phyloP scores from a whole-genome alignment of 2,888 invertebrate genomes.

The Halocaridina rubra region DNA sequence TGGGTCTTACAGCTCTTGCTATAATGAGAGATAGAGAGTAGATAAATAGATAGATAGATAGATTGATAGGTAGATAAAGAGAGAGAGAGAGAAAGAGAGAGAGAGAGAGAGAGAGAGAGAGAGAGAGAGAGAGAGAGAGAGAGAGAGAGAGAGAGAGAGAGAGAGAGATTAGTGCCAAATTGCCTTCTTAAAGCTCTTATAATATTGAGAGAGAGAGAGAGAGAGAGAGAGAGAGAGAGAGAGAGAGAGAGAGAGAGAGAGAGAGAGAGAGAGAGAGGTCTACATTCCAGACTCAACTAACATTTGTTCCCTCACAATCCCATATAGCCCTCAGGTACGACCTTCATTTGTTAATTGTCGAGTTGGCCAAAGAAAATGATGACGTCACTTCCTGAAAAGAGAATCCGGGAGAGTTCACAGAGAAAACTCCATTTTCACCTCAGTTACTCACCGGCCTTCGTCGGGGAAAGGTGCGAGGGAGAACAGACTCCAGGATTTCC shows the following conservation, averaged over 20 bases:
- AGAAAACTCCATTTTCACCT: not conserved
- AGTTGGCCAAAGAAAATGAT: no score
- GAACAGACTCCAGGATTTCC: no score
- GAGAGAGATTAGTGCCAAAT: not conserved
- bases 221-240: not conserved
- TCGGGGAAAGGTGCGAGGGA: no score
- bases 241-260: not conserved
- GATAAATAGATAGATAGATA: not conserved
- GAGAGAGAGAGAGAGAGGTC: not conserved
- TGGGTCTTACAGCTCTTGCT: not conserved
- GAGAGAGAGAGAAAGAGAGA: not conserved
- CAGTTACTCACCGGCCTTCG: not conserved
- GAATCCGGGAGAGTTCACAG: no score
- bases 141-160: slow-evolving; percentile 3
- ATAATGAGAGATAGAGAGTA: not conserved
- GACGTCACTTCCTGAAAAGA: no score
- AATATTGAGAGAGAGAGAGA: not conserved
- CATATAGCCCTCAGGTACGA: not conserved
- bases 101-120: not conserved
- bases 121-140: not conserved
- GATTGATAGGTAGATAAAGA: not conserved
- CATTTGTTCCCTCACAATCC: not conserved
- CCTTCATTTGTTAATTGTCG: not conserved
- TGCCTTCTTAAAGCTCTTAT: not conserved
- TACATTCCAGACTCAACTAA: not conserved